Percentiles rank a stretch among this genome's conserved stretches.
Conservation (phyloP, 2,888 invertebrate genomes). For the Cordilura impudica region DNA sequence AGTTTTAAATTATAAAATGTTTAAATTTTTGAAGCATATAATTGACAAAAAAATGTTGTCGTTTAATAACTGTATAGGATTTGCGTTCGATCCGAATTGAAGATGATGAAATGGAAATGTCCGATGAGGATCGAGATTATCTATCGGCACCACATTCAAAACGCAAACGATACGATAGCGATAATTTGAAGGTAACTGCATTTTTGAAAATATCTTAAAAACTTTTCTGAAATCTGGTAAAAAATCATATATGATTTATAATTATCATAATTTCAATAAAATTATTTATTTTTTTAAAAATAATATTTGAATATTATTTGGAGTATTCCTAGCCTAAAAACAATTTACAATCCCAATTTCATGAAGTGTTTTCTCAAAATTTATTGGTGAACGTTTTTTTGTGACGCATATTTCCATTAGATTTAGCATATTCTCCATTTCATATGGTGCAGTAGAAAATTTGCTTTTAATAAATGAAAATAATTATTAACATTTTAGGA, state of each 20-base stretch:
- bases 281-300: background rate
- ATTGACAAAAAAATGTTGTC: slow-evolving; percentile 1
- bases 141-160: slow-evolving; percentile 74
- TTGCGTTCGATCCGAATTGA: slow-evolving; percentile 79
- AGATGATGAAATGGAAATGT: slow-evolving; percentile 93
- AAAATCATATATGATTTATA: too few relatives aligned
- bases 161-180: slow-evolving; percentile 75
- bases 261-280: too few relatives aligned
- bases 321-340: too few relatives aligned
- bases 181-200: slow-evolving; percentile 74
- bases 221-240: too few relatives aligned
- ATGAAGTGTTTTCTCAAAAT: too few relatives aligned
- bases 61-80: slow-evolving; percentile 69
- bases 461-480: background rate
- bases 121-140: slow-evolving; percentile 84
- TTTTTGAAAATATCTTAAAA: background rate
- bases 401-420: too few relatives aligned
- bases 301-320: too few relatives aligned
- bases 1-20: slow-evolving; percentile 16
- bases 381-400: too few relatives aligned
- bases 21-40: background rate
- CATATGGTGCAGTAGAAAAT: too few relatives aligned
- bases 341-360: too few relatives aligned
- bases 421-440: too few relatives aligned
- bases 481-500: slow-evolving; percentile 79